A percentile compares a stretch with the other conserved stretches of the same genome.
Evolutionary conservation across 2,113 vertebrate species (phyloP).

Genomic region (Poecilia latipinna): DNA sequence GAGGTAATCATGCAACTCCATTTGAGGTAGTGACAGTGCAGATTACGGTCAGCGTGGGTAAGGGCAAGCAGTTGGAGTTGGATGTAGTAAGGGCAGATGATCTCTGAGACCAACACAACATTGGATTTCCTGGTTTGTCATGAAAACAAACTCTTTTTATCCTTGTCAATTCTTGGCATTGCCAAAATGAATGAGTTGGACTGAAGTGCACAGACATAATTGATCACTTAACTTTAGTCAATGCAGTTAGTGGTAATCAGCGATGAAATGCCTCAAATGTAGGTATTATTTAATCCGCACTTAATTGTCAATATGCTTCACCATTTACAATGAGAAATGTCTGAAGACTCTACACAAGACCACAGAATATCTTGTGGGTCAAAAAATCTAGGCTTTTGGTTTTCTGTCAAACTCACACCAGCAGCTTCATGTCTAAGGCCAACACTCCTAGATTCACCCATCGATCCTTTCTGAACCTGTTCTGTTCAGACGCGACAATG

Average conservation of each 20-base stretch:
- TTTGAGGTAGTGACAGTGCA: slow-evolving; percentile 2
- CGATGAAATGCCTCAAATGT: neutral
- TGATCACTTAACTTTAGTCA: neutral
- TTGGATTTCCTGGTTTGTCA: neutral
- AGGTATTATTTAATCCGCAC: neutral
- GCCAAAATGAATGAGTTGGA: neutral
- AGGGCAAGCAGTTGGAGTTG: neutral
- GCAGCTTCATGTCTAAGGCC: too few relatives aligned
- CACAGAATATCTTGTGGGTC: neutral
- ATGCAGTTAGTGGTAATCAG: neutral
- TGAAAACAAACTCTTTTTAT: neutral
- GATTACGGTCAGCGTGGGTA: neutral
- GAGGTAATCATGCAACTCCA: slow-evolving; percentile 44
- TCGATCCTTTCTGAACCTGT: neutral
- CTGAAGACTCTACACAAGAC: neutral
- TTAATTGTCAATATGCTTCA: neutral
- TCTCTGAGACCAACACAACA: neutral
- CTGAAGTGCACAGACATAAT: neutral
- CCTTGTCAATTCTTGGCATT: neutral
- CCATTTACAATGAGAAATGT: neutral
- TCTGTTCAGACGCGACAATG: neutral
- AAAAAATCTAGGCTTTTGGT: neutral
- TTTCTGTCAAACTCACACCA: too few relatives aligned
- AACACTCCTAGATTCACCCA: neutral
- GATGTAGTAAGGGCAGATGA: neutral